Base-by-base conservation (phyloP, 1,140 invertebrate species). In the Cyclargus thomasi region DNA sequence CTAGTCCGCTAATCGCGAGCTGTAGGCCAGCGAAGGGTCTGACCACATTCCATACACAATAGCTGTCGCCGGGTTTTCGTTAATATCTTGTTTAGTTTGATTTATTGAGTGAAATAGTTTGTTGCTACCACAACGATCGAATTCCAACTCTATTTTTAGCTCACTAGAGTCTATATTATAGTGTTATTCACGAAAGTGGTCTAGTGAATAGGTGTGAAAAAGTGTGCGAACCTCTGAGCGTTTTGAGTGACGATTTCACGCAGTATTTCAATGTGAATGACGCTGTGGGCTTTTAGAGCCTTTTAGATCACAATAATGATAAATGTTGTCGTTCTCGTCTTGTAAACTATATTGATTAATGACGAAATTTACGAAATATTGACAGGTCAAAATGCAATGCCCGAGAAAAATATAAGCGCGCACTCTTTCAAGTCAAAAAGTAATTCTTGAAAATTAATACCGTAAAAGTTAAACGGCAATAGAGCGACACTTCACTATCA, bases 31-130 rank as follows among this genome's bases (percentile, higher is more conserved):
- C 74, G 83, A 86, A 82, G 76, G 79, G 62, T 78, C 74, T 74
- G 72, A 80, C 84, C 81, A 78, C 82, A 80, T 71, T 70, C 70
- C 69, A 68, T 57, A 68, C 71, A 83, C 85, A 87, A 88, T 80
- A 68, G 53, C 82, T 85, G 81, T 78, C 78, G 80, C 76, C 62
- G 70, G 72, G 70, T 72, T 65, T 72, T 71, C 78, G 74, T 85
- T 85, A 80, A 86, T 86, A 82, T 86, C 81, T 83, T 82, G 83
- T 86, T 86, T 68, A 77, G 75, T 70, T 81, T 88, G 86, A 88
- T 88, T 88, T 88, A 88, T 88, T 77, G 71, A 64, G 63, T 59
- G 63, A 69, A 73, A 74, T 74, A 76, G 68, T 79, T 74, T 68
- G 65, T 70, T 69, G 70, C 18, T 70, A 53, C 63, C 35, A 18